These are phyloP conservation scores for Siphamia tubifer DNA, from an alignment of 2,113 vertebrate genomes.

Conservation along the genomic window DNA sequence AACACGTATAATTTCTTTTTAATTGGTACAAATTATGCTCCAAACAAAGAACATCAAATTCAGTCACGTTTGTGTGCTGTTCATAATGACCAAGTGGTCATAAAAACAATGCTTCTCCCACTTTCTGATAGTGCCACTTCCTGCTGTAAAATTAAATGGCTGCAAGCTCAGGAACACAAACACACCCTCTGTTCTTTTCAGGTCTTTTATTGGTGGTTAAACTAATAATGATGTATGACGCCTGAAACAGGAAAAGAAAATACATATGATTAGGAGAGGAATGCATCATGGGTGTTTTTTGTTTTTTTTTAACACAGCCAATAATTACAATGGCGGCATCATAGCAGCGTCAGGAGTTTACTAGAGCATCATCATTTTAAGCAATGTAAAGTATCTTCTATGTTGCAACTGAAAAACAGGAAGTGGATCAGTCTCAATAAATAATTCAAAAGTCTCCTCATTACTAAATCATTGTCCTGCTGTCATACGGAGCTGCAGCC, in stretches of 20 bases:
- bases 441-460: conserved; percentile 63
- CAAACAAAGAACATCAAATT: not conserved
- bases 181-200: not conserved
- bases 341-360: not conserved
- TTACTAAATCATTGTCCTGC: conserved; percentile 65
- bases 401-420: conserved; percentile 54
- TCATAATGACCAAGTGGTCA: not conserved
- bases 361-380: conserved; percentile 14
- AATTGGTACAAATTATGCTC: not conserved
- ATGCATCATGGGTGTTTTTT: not conserved
- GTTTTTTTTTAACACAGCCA: not conserved
- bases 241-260: conserved; percentile 3
- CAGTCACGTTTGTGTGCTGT: not conserved
- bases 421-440: conserved; percentile 59
- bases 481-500: conserved; percentile 45
- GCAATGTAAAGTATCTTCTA: conserved; percentile 12
- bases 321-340: not conserved
- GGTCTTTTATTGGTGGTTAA: conserved; percentile 62
- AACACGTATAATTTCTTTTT: no score
- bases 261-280: not conserved
- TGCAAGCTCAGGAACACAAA: conserved; percentile 15
- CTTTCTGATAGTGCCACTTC: conserved; percentile 35
- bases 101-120: conserved; percentile 13
- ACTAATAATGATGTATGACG: not conserved
- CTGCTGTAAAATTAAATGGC: conserved; percentile 17